A percentile compares a stretch with the other conserved stretches of the same genome.
Evolutionary conservation across 37 sponge, comb jelly and placozoan genomes (phyloP).

Genomic region (Crambe crambe): DNA sequence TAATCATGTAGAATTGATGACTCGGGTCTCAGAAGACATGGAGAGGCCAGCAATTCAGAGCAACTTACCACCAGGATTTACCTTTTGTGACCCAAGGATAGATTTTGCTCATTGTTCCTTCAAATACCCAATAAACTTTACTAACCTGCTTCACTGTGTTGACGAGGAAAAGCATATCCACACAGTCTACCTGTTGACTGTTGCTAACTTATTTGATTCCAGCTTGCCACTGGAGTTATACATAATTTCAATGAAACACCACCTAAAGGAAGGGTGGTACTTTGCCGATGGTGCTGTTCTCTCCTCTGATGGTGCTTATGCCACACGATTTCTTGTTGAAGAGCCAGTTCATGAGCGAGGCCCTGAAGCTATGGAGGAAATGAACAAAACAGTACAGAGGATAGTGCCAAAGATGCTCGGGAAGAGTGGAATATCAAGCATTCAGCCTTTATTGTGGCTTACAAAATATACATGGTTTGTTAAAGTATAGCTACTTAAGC

Average conservation of each 20-base stretch:
- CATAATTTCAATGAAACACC: neutral
- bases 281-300: conserved; percentile 7
- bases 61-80: neutral
- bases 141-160: neutral
- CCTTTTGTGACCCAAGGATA: neutral
- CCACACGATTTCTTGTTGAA: neutral
- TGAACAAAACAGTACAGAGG: neutral
- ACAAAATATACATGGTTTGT: conserved; percentile 8
- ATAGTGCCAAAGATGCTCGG: conserved; percentile 6
- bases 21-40: neutral
- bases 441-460: neutral
- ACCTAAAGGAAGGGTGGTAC: conserved; percentile 7
- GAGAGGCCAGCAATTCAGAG: neutral
- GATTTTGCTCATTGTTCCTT: conserved; percentile 3
- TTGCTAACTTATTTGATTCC: neutral
- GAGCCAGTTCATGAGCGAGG: neutral
- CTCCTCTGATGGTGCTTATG: neutral
- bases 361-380: conserved; percentile 5
- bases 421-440: neutral
- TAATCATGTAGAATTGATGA: neutral
- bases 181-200: neutral
- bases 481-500: no score
- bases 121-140: neutral
- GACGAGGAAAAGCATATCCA: neutral
- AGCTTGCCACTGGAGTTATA: neutral